Base-by-base conservation (phyloP, 2,113 vertebrate species). In the Neolamprologus longior region DNA sequence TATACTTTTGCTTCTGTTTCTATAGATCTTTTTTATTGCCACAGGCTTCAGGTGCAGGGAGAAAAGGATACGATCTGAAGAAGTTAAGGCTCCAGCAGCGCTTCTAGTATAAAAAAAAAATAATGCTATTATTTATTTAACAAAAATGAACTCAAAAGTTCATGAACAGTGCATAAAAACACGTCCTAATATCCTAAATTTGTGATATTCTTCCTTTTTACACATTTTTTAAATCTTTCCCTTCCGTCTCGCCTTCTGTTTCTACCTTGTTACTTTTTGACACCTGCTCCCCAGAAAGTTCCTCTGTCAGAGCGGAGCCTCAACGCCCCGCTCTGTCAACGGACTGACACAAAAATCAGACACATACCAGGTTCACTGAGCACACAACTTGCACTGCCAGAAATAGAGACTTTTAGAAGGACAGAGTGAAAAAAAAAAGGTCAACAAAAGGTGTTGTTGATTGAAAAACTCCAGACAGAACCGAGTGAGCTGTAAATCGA, bases 201-300 rank as follows among this genome's bases (percentile, higher is more conserved):
- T 26, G 10, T 55, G n/a, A 66, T 8, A 13, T 37, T 81, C 24
- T n/a, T 79, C n/a, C 28, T 2, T 52, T 54, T 42, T 63, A 71
- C 13, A 26, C 42, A 84, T 24, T 58, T 61, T 42, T 42, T 11
- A 28, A 82, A 89, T 19, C 54, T 40, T 17, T 31, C 9, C 17
- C 21, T 12, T 66, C 71, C 1, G 9, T 83, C 81, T 86, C 14
- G 2, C 13, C 47, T 26, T 54, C 66, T 78, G 71, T 85, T 89
- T 91, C 91, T 88, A 85, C 81, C 90, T 89, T 91, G 58, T 91
- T 88, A 83, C 83, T 91, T 91, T 87, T 47, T 88, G 91, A 94
- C 94, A 94, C 86, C 91, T 94, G 91, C 89, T 95, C 89, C 90
- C 93, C 50, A 50, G 92, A 91, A 92, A 87, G 58, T 91, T 90